A percentile compares a stretch with the other conserved stretches of the same genome.
Conservation (phyloP, 1,140 invertebrate genomes). For the Geopemphigus sp. region DNA sequence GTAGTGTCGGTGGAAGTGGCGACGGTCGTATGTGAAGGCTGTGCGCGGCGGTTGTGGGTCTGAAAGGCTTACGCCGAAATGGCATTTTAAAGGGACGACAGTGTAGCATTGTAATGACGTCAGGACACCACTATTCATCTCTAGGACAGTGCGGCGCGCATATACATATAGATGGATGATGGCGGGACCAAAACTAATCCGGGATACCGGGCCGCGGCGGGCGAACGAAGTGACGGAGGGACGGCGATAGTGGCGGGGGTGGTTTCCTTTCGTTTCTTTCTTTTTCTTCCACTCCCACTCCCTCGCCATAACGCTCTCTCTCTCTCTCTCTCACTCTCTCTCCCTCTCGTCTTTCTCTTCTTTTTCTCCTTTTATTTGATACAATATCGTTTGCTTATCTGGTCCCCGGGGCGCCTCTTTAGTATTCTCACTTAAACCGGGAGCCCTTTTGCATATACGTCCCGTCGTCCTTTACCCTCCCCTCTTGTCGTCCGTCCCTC, state of each 20-base stretch:
- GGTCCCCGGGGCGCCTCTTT: conserved; percentile 48
- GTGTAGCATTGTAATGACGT: conserved; percentile 48
- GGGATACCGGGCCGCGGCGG: neutral
- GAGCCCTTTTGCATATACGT: conserved; percentile 37
- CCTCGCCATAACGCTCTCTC: too few species aligned
- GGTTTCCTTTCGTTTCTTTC: neutral
- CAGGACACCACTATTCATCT: conserved; percentile 47
- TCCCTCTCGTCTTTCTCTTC: neutral
- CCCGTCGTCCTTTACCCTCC: neutral
- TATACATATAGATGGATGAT: conserved; percentile 43
- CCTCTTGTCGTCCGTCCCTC: too few species aligned
- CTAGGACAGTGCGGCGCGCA: conserved; percentile 14
- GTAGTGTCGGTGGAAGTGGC: neutral
- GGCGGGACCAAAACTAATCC: conserved; percentile 47
- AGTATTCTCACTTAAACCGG: conserved; percentile 50
- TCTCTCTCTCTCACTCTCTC: neutral
- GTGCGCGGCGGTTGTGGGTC: neutral
- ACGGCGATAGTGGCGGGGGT: too few species aligned
- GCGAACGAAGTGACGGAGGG: too few species aligned
- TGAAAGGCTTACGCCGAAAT: conserved; percentile 44
- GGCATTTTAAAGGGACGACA: conserved; percentile 47
- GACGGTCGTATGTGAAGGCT: neutral
- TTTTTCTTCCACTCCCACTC: neutral
- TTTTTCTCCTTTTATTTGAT: conserved; percentile 32
- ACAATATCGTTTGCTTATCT: conserved; percentile 50